Conservation (phyloP, 2,888 invertebrate species). For the Watsonalla binaria region DNA sequence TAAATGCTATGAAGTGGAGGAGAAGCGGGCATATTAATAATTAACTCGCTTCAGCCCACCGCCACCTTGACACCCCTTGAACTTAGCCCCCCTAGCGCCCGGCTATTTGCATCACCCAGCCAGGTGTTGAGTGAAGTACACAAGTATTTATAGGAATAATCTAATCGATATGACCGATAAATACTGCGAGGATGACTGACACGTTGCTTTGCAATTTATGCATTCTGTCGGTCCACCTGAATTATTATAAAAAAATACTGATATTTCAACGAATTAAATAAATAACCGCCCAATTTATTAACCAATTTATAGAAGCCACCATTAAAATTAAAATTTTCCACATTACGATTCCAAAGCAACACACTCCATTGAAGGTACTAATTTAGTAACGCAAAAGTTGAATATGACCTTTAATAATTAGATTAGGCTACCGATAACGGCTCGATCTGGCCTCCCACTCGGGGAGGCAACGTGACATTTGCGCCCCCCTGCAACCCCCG, state of each 20-base stretch:
- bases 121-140: conserved; percentile 37
- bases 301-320: neutral
- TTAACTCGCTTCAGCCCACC: conserved; percentile 30
- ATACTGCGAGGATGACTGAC: neutral
- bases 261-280: too few species aligned
- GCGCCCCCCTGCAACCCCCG: conserved; percentile 24
- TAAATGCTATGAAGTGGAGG: conserved; percentile 4
- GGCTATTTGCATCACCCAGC: conserved; percentile 29
- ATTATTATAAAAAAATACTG: too few species aligned
- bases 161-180: conserved; percentile 21
- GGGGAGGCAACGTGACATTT: conserved; percentile 55
- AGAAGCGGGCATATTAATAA: conserved; percentile 40
- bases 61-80: conserved; percentile 47
- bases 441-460: conserved; percentile 33
- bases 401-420: conserved; percentile 43
- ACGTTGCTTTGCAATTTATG: neutral
- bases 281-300: too few species aligned
- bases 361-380: neutral
- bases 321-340: neutral
- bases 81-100: conserved; percentile 27
- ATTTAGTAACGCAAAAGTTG: conserved; percentile 21
- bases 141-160: conserved; percentile 35
- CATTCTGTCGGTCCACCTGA: too few species aligned
- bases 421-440: conserved; percentile 37
- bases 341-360: too few species aligned